phyloP scores from a whole-genome alignment of 1,140 invertebrate species.

The Sarcophaga bullata region DNA sequence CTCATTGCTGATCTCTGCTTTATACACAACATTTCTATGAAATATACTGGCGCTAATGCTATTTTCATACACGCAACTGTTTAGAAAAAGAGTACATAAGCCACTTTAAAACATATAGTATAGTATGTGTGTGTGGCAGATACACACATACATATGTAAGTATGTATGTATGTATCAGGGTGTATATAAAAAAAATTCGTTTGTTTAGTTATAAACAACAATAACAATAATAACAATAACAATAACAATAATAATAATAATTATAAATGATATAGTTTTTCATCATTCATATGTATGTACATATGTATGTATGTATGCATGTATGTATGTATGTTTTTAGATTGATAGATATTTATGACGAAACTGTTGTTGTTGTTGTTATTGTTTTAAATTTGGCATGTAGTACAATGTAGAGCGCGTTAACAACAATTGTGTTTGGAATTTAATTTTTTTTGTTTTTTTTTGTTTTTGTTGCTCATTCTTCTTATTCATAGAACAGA shows the following conservation, averaged over 20 bases:
- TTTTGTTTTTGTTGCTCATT: background rate
- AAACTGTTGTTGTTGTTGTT: too few species aligned
- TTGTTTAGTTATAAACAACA: too few species aligned
- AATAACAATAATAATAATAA: constrained; percentile 1
- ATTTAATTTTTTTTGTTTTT: constrained; percentile 23
- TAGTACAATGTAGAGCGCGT: constrained; percentile 1
- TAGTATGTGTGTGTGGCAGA: background rate
- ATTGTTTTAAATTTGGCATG: constrained; percentile 27
- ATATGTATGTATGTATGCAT: too few species aligned
- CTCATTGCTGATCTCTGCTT: too few species aligned
- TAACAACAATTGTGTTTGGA: constrained; percentile 10
- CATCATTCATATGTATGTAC: background rate
- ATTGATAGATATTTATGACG: constrained; percentile 30
- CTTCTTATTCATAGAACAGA: background rate
- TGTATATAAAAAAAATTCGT: too few species aligned
- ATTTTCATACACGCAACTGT: too few species aligned
- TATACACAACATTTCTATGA: too few species aligned
- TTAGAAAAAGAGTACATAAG: background rate
- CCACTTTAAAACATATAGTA: background rate
- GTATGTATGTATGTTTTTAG: too few species aligned
- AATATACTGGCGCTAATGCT: too few species aligned
- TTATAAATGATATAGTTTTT: constrained; percentile 3
- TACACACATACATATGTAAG: background rate
- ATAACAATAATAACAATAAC: background rate
- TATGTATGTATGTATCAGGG: background rate